Evolutionary conservation across 2,888 invertebrate species (phyloP).

Genomic region (Julus scandinavius): DNA sequence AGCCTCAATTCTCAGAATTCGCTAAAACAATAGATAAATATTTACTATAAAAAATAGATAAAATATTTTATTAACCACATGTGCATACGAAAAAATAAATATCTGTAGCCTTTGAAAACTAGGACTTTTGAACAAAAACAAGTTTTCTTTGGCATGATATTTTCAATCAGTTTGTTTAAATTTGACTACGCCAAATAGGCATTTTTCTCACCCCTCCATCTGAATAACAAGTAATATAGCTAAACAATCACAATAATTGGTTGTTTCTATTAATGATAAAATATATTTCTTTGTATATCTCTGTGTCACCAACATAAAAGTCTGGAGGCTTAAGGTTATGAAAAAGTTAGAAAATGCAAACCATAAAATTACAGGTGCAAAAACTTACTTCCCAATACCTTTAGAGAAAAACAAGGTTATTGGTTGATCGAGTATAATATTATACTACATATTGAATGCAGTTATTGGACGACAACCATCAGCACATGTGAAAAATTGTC

Average conservation of each 20-base stretch:
- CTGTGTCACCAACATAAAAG: not conserved
- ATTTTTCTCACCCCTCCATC: not conserved
- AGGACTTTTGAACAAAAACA: not conserved
- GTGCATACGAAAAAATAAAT: not conserved
- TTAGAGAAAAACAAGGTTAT: not conserved
- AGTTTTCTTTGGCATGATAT: not conserved
- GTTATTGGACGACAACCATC: not conserved
- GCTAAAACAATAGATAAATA: not conserved
- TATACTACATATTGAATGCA: not conserved
- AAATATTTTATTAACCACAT: conserved; percentile 22
- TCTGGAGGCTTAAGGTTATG: not conserved
- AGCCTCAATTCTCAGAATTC: not conserved
- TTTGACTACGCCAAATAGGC: not conserved
- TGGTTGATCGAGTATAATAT: not conserved
- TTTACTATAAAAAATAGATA: not conserved
- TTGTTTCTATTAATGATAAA: not conserved
- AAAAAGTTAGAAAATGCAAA: not conserved
- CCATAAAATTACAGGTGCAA: not conserved
- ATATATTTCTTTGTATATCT: not conserved
- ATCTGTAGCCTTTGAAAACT: not conserved
- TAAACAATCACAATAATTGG: not conserved
- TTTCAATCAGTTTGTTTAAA: not conserved
- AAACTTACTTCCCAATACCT: conserved; percentile 10
- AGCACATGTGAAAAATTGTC: not conserved
- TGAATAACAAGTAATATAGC: not conserved